Conservation (phyloP, 23 tunicate species). For the Trididemnum clinides region DNA sequence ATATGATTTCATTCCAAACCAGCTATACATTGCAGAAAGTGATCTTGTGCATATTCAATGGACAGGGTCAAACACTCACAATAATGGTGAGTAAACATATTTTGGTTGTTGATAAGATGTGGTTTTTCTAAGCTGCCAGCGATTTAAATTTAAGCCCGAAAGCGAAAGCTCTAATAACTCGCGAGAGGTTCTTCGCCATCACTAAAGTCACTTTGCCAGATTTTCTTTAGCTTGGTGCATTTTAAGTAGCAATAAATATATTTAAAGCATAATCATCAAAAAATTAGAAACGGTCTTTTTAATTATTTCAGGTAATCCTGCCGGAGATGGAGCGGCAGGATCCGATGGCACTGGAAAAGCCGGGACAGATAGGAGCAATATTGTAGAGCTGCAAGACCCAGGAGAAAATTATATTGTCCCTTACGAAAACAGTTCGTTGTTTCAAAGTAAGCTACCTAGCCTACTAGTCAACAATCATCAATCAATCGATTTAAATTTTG, state of each 20-base stretch:
- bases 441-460: conserved; percentile 63
- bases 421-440: conserved; percentile 37
- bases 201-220: not conserved
- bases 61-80: conserved; percentile 93
- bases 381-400: conserved; percentile 43
- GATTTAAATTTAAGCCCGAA: too few relatives aligned
- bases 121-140: too few relatives aligned
- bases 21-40: not conserved
- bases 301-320: conserved; percentile 61
- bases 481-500: too few relatives aligned
- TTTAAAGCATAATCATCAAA: not conserved
- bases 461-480: too few relatives aligned
- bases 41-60: conserved; percentile 90
- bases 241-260: not conserved
- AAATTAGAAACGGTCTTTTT: not conserved
- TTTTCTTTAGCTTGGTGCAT: not conserved
- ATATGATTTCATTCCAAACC: conserved; percentile 82
- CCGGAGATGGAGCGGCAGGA: conserved; percentile 92
- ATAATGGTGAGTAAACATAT: conserved; percentile 84
- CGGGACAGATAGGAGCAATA: conserved; percentile 81
- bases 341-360: conserved; percentile 86
- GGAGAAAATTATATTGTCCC: conserved; percentile 63
- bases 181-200: too few relatives aligned
- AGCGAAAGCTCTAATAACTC: too few relatives aligned
- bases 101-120: too few relatives aligned